Conservation (phyloP, 1,140 invertebrate genomes). For the Drosophila bipectinata region DNA sequence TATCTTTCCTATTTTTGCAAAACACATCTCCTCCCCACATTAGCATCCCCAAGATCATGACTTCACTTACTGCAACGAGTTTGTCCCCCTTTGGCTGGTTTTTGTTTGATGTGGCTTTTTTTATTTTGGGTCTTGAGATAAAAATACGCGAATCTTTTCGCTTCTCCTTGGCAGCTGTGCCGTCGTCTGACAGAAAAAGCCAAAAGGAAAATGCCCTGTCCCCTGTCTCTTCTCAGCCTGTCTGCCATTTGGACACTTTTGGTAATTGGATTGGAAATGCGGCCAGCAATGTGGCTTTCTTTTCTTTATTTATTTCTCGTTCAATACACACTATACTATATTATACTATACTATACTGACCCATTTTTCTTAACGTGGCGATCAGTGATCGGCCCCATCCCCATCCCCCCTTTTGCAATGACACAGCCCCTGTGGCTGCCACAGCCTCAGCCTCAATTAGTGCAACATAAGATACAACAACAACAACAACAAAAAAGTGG, state of each 20-base stretch:
- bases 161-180: conserved; percentile 27
- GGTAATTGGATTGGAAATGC: conserved; percentile 29
- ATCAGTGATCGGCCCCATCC: neutral
- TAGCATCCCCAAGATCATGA: conserved; percentile 20
- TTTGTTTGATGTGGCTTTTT: conserved; percentile 32
- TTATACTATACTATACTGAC: conserved; percentile 2
- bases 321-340: too few relatives aligned
- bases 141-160: conserved; percentile 40
- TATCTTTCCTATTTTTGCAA: neutral
- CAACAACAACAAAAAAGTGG: neutral
- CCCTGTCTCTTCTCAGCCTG: neutral
- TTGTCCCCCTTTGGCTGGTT: neutral
- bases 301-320: neutral
- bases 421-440: neutral
- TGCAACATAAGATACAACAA: conserved; percentile 29
- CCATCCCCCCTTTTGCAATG: neutral
- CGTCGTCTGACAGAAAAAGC: neutral
- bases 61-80: conserved; percentile 16
- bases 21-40: neutral
- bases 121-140: conserved; percentile 37
- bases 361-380: conserved; percentile 24
- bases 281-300: conserved; percentile 4
- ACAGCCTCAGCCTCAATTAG: conserved; percentile 62
- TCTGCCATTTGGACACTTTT: conserved; percentile 10
- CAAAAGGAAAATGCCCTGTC: neutral